Evolutionary conservation across 2,888 invertebrate genomes (phyloP).

Genomic region (Sinodicranocentrus sp.): DNA sequence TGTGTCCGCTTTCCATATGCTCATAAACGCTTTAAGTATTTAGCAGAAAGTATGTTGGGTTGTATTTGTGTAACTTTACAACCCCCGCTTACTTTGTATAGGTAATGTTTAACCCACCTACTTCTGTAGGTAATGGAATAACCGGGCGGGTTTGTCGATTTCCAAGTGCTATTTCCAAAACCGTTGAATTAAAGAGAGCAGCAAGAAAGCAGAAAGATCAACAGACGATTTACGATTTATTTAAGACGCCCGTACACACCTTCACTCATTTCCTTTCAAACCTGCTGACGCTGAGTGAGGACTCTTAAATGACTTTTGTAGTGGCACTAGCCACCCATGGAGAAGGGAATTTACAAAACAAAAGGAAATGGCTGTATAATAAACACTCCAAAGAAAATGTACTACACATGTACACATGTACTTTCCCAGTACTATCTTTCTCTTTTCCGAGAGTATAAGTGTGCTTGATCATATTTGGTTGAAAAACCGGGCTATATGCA

Average conservation of each 20-base stretch:
- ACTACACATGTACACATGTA: neutral
- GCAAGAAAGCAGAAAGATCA: conserved; percentile 12
- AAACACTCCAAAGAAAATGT: neutral
- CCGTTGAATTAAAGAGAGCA: neutral
- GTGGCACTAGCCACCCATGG: neutral
- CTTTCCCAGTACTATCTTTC: too few species aligned
- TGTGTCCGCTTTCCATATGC: neutral
- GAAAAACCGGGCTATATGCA: too few species aligned
- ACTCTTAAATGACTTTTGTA: conserved; percentile 14
- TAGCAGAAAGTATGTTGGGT: too few species aligned
- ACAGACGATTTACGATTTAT: conserved; percentile 9
- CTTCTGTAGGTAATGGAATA: too few species aligned
- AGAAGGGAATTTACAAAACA: neutral
- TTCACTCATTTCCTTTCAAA: neutral
- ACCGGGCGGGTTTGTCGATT: neutral
- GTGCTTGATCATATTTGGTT: conserved; percentile 16
- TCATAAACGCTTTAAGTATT: too few species aligned
- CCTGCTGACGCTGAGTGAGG: too few species aligned
- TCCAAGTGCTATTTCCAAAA: neutral
- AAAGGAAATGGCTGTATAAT: neutral
- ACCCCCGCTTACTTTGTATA: too few species aligned
- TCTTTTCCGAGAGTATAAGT: too few species aligned
- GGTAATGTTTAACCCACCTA: too few species aligned
- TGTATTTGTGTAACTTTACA: too few species aligned
- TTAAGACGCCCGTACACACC: neutral